Percentiles rank a stretch among this genome's conserved stretches.
Conservation (phyloP, 1,140 invertebrate species). For the Akabosia matsudoensis region DNA sequence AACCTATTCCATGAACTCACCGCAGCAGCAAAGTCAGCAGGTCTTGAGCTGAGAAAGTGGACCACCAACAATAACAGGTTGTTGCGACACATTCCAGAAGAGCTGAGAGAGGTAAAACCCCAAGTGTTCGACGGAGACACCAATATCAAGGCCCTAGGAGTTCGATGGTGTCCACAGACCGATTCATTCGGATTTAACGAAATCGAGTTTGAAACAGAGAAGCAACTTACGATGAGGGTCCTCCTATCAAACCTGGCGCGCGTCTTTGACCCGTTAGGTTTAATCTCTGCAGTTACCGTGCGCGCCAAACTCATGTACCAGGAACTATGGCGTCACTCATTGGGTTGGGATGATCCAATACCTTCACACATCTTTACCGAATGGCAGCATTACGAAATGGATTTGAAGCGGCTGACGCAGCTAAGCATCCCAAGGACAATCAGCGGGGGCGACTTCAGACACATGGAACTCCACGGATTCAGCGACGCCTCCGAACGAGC, state of each 20-base stretch:
- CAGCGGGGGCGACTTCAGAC: constrained; percentile 36
- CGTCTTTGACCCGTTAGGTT: constrained; percentile 27
- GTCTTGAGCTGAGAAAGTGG: background rate
- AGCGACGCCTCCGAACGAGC: background rate
- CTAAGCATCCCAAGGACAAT: background rate
- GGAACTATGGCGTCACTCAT: background rate
- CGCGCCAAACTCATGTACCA: constrained; percentile 22
- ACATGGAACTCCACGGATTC: background rate
- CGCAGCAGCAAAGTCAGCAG: constrained; percentile 8
- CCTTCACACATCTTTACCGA: background rate
- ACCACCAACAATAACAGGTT: background rate
- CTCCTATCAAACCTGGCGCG: constrained; percentile 13
- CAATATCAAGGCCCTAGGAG: background rate
- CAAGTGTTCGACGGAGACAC: background rate
- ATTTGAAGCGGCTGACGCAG: no score
- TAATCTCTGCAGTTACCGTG: background rate
- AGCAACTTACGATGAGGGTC: background rate
- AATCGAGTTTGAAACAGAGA: background rate
- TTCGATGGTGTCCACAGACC: background rate
- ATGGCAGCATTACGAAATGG: background rate
- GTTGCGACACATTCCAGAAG: background rate
- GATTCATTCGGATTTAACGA: background rate
- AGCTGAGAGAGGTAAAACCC: background rate
- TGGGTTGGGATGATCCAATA: background rate
- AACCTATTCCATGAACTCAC: background rate